Evolutionary conservation across 1,140 invertebrate species (phyloP).

Genomic region (Temnothorax curvispinosus): DNA sequence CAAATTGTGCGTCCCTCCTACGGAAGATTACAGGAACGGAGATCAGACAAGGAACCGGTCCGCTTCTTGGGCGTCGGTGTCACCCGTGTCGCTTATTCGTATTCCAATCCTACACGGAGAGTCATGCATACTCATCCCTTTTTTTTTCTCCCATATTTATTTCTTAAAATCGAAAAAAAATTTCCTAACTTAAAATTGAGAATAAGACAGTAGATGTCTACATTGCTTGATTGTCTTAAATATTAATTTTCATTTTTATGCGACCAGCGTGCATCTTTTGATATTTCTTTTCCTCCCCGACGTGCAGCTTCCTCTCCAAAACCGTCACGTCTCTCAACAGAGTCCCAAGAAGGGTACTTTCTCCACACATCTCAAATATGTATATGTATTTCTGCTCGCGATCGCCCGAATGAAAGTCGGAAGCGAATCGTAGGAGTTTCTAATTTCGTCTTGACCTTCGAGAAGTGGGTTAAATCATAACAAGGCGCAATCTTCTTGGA

Average conservation of each 20-base stretch:
- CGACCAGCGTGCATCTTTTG: neutral
- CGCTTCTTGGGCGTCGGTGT: slow-evolving; percentile 56
- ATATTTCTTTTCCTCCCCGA: slow-evolving; percentile 38
- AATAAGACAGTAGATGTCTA: neutral
- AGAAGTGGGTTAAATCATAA: slow-evolving; percentile 73
- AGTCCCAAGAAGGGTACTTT: slow-evolving; percentile 74
- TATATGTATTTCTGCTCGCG: slow-evolving; percentile 46
- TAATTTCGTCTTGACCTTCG: slow-evolving; percentile 76
- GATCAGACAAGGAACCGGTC: slow-evolving; percentile 68
- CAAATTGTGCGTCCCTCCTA: slow-evolving; percentile 54
- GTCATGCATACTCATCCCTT: neutral
- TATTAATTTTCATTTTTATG: neutral
- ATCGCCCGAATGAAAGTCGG: slow-evolving; percentile 75
- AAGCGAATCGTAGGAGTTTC: slow-evolving; percentile 76
- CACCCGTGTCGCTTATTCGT: slow-evolving; percentile 25
- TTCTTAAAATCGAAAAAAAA: neutral
- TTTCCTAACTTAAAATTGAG: neutral
- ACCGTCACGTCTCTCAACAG: neutral
- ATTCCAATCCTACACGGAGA: slow-evolving; percentile 11
- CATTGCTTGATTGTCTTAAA: neutral
- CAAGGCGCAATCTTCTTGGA: slow-evolving; percentile 44
- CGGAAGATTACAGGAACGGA: slow-evolving; percentile 58
- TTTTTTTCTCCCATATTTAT: neutral
- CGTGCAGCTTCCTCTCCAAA: neutral
- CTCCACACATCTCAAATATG: slow-evolving; percentile 74